Conservation (phyloP, 2,888 invertebrate species). For the Drosophila anomalata region DNA sequence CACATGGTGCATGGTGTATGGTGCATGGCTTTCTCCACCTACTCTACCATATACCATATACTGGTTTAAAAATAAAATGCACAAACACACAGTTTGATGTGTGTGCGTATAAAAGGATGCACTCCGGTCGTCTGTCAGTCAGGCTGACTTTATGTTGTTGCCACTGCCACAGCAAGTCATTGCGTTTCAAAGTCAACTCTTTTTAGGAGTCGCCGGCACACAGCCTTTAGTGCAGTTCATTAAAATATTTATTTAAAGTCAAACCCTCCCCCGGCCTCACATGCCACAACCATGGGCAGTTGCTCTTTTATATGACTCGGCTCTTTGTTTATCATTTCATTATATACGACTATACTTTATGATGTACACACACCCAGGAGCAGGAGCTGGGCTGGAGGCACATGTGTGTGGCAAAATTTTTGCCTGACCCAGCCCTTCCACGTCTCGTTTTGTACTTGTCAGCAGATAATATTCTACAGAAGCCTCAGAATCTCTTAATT, state of each 20-base stretch:
- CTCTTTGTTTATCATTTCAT: slow-evolving; percentile 70
- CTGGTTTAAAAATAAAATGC: slow-evolving; percentile 69
- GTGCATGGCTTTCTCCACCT: slow-evolving; percentile 14
- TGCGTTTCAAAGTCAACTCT: slow-evolving; percentile 64
- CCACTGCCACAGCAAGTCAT: slow-evolving; percentile 39
- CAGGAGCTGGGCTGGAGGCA: not conserved
- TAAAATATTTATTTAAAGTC: slow-evolving; percentile 63
- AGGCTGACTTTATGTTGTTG: slow-evolving; percentile 15
- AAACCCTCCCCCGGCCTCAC: not conserved
- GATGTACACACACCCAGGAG: slow-evolving; percentile 4
- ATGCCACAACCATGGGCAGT: slow-evolving; percentile 34
- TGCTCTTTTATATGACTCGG: slow-evolving; percentile 63
- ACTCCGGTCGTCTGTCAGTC: slow-evolving; percentile 42
- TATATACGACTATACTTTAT: slow-evolving; percentile 42
- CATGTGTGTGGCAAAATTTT: slow-evolving; percentile 35
- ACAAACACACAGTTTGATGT: slow-evolving; percentile 48
- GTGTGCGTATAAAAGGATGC: slow-evolving; percentile 69
- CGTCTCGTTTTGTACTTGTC: slow-evolving; percentile 20
- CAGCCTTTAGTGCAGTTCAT: slow-evolving; percentile 62
- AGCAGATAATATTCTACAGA: slow-evolving; percentile 32
- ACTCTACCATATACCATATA: slow-evolving; percentile 19
- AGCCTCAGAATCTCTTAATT: slow-evolving; percentile 26
- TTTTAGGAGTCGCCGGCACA: slow-evolving; percentile 39
- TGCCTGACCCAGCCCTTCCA: slow-evolving; percentile 15
- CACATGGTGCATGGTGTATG: slow-evolving; percentile 41